Base-by-base conservation (phyloP, 2,113 vertebrate species). In the Forbesichthys papilliferus region DNA sequence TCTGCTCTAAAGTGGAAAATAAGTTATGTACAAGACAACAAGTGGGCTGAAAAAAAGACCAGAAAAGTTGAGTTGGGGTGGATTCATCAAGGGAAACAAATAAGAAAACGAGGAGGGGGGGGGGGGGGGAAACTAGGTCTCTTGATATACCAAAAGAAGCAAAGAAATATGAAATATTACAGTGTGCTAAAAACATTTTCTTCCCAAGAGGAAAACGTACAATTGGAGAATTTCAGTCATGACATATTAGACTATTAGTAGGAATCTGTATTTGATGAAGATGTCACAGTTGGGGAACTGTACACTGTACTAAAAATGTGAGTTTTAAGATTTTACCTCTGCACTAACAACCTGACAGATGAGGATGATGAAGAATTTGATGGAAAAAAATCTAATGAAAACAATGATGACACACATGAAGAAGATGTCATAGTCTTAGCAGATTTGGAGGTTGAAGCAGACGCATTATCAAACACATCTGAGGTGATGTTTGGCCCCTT, bases 381-480 rank as follows among this genome's bases (percentile, higher is more conserved):
- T 46, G 5, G 34, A 27, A 64, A 71, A 71, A 74, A 67, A 61
- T 33, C 18, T 57, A 54, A 58, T 64, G 47, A n/a, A 34, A 80
- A 61, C 33, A 64, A 48, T 46, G 27, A 73, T 48, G 62, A 79
- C 70, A 74, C 66, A 81, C 68, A 78, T 64, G 57, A 65, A 34
- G 47, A 12, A 64, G 65, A 74, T 56, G 73, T 69, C 79, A 71
- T 71, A 33, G 11, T 48, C 75, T 77, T 58, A 64, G 71, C 74
- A 77, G 62, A 78, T 84, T 34, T 52, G 61, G 46, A n/a, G 49
- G 4, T 6, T 27, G 56, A 61, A 68, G 64, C 54, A 69, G 71
- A 89, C 80, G 72, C 80, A 78, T 81, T 71, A 79, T 68, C 69
- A 36, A 68, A 80, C 84, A 82, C 68, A 76, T 81, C 76, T 64